Base-by-base conservation (phyloP, 1,140 invertebrate genomes). In the Drosophila sechellia region DNA sequence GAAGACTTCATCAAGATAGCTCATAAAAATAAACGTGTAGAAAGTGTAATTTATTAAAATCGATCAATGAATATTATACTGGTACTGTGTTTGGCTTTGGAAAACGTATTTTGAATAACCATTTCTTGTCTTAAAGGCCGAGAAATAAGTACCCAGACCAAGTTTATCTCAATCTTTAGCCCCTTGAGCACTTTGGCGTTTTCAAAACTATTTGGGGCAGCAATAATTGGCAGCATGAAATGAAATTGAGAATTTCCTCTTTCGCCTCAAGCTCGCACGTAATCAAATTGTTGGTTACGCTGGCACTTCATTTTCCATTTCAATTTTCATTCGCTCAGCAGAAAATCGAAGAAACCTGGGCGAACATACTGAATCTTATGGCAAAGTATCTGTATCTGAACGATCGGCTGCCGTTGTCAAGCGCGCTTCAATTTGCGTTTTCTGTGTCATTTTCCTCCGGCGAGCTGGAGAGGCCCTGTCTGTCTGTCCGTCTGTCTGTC, bases 271-370 rank as follows among this genome's bases (percentile, higher is more conserved):
- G 48, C 27, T n/a, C 45, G 27, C 17, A 1, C 15, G 34, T 45
- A 54, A 69, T 55, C 13, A 69, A 68, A 68, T 68, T 48, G 66
- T 25, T 55, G 49, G 22, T 49, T 68, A 5, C 37, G 27, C 20
- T 15, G 27, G 22, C 59, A 50, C 49, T 71, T 58, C 5, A 34
- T 22, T 66, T 39, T 34, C n/a, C 15, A 31, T 50, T 50, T n/a
- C 61, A 54, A 58, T 80, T 77, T 70, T 42, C 42, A 80, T 59
- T 77, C 27, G 63, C 56, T 81, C 77, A 86, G 81, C 74, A 50
- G 48, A 50, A 50, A 50, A 17, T 0, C n/a, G 20, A 40, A 48
- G 49, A 68, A 34, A 46, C n/a, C 17, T 35, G 57, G 42, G 22
- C 20, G 20, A 22, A 15, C 22, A 4, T 12, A 13, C 35, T 8